A percentile compares a stretch with the other conserved stretches of the same genome.
These are phyloP conservation scores for Polylopha cassiicola DNA, from an alignment of 2,888 invertebrate genomes.

Conservation along the genomic window DNA sequence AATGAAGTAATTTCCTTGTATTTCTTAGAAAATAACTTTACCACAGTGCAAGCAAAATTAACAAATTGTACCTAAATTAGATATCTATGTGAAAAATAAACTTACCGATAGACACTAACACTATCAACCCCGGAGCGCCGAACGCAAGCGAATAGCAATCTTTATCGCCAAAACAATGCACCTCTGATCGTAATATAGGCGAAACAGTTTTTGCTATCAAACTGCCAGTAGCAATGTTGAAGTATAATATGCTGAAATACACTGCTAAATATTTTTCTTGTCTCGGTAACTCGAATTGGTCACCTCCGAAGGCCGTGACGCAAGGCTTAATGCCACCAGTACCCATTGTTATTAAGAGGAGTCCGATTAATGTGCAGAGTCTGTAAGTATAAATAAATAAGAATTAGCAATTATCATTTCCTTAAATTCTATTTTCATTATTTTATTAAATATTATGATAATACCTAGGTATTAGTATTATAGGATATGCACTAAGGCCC, in stretches of 20 bases:
- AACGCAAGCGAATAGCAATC: constrained; percentile 85
- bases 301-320: constrained; percentile 88
- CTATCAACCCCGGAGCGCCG: constrained; percentile 85
- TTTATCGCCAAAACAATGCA: constrained; percentile 80
- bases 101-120: constrained; percentile 83
- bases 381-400: constrained; percentile 50
- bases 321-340: constrained; percentile 92
- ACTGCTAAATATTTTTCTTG: constrained; percentile 80
- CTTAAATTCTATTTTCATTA: too few species aligned
- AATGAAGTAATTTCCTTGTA: too few species aligned
- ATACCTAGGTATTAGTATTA: too few species aligned
- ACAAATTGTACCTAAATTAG: too few species aligned
- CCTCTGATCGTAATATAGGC: constrained; percentile 83
- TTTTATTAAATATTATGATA: too few species aligned
- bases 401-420: too few species aligned
- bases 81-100: constrained; percentile 11
- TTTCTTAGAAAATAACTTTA: too few species aligned
- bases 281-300: constrained; percentile 82
- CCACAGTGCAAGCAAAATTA: too few species aligned
- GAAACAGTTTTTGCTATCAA: constrained; percentile 85
- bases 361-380: constrained; percentile 79
- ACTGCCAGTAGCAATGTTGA: constrained; percentile 81
- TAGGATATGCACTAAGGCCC: too few species aligned
- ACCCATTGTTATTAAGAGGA: constrained; percentile 83
- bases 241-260: constrained; percentile 88